Evolutionary conservation across 2,888 invertebrate genomes (phyloP).

Genomic region (Rhabditoides inermis): DNA sequence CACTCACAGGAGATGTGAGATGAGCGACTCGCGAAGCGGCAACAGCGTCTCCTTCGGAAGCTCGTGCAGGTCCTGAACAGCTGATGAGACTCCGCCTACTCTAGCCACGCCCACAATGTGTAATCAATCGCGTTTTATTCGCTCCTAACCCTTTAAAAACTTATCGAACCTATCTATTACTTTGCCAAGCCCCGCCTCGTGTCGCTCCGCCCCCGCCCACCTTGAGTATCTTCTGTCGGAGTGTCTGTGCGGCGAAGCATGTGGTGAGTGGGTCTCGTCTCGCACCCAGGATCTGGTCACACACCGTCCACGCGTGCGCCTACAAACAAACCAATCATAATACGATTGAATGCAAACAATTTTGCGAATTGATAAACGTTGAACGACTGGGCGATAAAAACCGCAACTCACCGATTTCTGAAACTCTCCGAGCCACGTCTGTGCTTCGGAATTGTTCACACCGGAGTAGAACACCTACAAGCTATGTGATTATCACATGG

Average conservation of each 20-base stretch:
- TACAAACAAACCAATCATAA: conserved; percentile 54
- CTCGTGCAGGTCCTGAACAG: conserved; percentile 17
- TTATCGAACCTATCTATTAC: no score
- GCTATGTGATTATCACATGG: no score
- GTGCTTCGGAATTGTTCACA: no score
- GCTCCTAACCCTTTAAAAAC: no score
- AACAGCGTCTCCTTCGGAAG: conserved; percentile 55
- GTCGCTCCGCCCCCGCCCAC: no score
- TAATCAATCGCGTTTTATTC: no score
- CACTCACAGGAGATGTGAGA: conserved; percentile 67
- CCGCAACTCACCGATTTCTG: conserved; percentile 15
- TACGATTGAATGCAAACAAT: background rate
- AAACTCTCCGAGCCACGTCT: conserved; percentile 12
- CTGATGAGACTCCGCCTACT: no score
- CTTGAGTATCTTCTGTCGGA: no score
- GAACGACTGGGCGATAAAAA: no score
- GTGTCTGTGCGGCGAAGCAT: conserved; percentile 95
- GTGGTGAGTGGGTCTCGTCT: conserved; percentile 63
- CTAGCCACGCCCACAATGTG: no score
- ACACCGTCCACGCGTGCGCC: conserved; percentile 93
- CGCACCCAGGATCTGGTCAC: conserved; percentile 81
- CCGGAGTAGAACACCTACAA: no score
- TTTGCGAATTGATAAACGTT: background rate
- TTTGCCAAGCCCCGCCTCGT: no score
- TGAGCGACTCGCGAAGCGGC: conserved; percentile 79